Percentiles rank a stretch among this genome's conserved stretches.
These are phyloP conservation scores for Drosophila tani DNA, from an alignment of 1,140 invertebrate species.

Conservation along the genomic window DNA sequence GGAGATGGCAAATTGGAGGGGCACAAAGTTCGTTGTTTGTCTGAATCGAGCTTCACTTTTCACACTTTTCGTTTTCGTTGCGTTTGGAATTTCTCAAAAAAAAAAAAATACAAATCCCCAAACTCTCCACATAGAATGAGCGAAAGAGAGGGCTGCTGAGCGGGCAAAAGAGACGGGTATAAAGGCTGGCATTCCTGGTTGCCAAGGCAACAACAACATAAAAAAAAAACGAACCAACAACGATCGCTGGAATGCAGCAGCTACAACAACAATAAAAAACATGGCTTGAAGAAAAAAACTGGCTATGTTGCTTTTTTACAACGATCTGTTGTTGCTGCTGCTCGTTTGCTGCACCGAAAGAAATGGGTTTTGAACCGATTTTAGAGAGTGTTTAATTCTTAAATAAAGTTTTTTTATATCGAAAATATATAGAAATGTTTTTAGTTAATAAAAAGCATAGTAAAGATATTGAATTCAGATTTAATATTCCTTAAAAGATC, in stretches of 20 bases:
- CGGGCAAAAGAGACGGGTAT: constrained; percentile 9
- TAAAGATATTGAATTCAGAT: neutral
- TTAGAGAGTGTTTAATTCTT: no score
- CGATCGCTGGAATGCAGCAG: constrained; percentile 70
- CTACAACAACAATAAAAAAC: constrained; percentile 37
- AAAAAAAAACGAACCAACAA: constrained; percentile 11
- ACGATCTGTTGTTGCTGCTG: constrained; percentile 45
- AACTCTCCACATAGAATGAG: constrained; percentile 25
- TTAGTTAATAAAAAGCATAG: neutral
- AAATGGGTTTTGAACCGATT: neutral
- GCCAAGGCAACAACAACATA: constrained; percentile 34
- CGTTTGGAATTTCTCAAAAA: constrained; percentile 64
- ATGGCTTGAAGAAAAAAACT: constrained; percentile 63
- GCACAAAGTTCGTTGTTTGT: constrained; percentile 48
- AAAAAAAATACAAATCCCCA: constrained; percentile 32
- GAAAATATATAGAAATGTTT: neutral
- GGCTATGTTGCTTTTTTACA: constrained; percentile 73
- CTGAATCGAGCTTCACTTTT: constrained; percentile 70
- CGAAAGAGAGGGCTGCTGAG: constrained; percentile 9
- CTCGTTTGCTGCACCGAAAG: constrained; percentile 36
- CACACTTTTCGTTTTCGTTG: constrained; percentile 81
- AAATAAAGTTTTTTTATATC: no score
- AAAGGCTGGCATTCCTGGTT: constrained; percentile 43
- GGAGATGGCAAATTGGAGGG: constrained; percentile 19
- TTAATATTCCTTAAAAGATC: no score